phyloP scores from a whole-genome alignment of 2,113 vertebrate species.

The Pachypanchax playfairii region DNA sequence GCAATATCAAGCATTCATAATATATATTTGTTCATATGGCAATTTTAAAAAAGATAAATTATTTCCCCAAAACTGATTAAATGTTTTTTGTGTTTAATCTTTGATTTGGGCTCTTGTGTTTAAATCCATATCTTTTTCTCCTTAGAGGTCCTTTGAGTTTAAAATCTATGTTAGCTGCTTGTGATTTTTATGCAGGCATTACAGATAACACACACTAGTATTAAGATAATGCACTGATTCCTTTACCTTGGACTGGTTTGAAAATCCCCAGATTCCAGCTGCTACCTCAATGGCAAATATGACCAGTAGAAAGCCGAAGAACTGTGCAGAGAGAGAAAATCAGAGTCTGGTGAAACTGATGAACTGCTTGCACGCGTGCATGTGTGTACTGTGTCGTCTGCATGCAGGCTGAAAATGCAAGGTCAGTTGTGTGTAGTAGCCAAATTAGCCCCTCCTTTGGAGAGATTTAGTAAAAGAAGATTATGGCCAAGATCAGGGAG shows the following conservation, averaged over 20 bases:
- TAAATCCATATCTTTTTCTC: not conserved
- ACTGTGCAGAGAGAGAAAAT: constrained; percentile 76
- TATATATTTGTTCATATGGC: not conserved
- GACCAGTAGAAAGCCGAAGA: constrained; percentile 92
- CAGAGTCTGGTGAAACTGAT: constrained; percentile 11
- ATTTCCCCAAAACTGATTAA: not conserved
- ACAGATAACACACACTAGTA: not conserved
- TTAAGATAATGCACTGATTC: not conserved
- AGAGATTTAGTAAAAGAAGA: constrained; percentile 66
- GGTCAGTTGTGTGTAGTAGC: constrained; percentile 52
- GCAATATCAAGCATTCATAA: not conserved
- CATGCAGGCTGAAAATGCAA: constrained; percentile 26
- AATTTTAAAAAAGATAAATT: too few relatives aligned
- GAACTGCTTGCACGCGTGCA: not conserved
- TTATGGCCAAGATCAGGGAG: constrained; percentile 33
- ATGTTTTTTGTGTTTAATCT: not conserved
- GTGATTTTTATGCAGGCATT: not conserved
- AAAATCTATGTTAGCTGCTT: not conserved
- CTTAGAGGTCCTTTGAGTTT: not conserved
- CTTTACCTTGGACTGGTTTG: constrained; percentile 89
- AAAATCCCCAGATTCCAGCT: constrained; percentile 94
- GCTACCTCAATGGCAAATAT: constrained; percentile 95
- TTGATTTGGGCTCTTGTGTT: not conserved
- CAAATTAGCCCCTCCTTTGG: constrained; percentile 46
- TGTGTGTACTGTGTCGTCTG: constrained; percentile 9